Percentiles rank a stretch among this genome's conserved stretches.
phyloP scores from a whole-genome alignment of 2,888 invertebrate genomes.

The Glaucopsyche alexis region DNA sequence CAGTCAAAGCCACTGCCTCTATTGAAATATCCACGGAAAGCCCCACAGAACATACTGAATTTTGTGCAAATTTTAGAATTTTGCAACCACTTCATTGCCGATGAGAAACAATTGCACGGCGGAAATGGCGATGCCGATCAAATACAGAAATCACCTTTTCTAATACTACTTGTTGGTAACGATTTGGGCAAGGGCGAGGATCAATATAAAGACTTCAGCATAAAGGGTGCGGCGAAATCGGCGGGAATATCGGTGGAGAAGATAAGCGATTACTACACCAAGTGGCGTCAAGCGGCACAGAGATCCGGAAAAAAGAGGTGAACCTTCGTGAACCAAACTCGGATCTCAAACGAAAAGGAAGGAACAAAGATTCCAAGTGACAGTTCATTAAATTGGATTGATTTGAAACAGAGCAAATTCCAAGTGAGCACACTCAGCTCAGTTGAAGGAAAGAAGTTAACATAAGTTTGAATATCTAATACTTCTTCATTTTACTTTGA shows the following conservation, averaged over 20 bases:
- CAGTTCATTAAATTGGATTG: slow-evolving; percentile 30
- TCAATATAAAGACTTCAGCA: slow-evolving; percentile 83
- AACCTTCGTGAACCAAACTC: slow-evolving; percentile 46
- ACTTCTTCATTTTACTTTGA: slow-evolving; percentile 1
- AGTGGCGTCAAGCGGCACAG: slow-evolving; percentile 87
- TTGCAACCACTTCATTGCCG: slow-evolving; percentile 85
- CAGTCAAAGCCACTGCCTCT: slow-evolving; percentile 86
- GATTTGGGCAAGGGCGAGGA: slow-evolving; percentile 62
- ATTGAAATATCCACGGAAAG: slow-evolving; percentile 70
- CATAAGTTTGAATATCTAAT: slow-evolving; percentile 16
- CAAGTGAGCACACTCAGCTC: slow-evolving; percentile 16
- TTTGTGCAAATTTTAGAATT: slow-evolving; percentile 91
- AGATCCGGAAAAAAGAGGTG: slow-evolving; percentile 75
- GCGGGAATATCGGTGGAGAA: slow-evolving; percentile 91
- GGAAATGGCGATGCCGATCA: slow-evolving; percentile 64
- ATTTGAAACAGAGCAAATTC: slow-evolving; percentile 28
- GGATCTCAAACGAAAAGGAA: slow-evolving; percentile 52
- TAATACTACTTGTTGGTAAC: slow-evolving; percentile 88
- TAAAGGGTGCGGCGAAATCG: slow-evolving; percentile 87
- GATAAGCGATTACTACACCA: slow-evolving; percentile 89
- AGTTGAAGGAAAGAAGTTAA: slow-evolving; percentile 27
- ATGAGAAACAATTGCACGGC: slow-evolving; percentile 59
- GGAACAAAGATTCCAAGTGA: slow-evolving; percentile 29
- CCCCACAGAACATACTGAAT: slow-evolving; percentile 79
- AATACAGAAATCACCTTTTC: slow-evolving; percentile 75